Conservation (phyloP, 1,140 invertebrate genomes). For the Sitodiplosis mosellana region DNA sequence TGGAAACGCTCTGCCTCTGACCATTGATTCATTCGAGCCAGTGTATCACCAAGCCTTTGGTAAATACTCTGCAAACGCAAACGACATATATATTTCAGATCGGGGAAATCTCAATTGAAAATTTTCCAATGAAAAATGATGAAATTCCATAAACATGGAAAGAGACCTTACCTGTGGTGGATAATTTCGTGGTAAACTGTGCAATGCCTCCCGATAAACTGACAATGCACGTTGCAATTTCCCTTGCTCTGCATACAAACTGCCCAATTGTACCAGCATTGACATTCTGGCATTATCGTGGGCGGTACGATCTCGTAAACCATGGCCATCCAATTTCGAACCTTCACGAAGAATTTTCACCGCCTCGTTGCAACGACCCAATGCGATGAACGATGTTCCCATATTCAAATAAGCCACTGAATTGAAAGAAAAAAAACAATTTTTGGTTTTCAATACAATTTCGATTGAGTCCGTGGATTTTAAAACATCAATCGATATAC, state of each 20-base stretch:
- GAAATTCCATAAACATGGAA: no score
- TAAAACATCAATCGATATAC: slow-evolving; percentile 23
- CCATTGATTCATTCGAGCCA: slow-evolving; percentile 58
- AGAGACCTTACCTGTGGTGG: slow-evolving; percentile 54
- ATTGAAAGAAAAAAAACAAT: background rate
- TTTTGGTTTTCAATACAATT: background rate
- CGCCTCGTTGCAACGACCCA: slow-evolving; percentile 67
- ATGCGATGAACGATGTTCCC: slow-evolving; percentile 65
- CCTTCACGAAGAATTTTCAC: slow-evolving; percentile 64
- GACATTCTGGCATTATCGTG: slow-evolving; percentile 82
- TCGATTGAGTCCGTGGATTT: background rate
- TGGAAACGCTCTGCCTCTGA: slow-evolving; percentile 71
- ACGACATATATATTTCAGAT: no score
- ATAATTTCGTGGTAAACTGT: slow-evolving; percentile 61
- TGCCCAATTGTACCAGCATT: slow-evolving; percentile 76
- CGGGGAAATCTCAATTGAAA: no score
- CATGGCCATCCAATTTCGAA: slow-evolving; percentile 62
- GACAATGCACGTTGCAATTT: slow-evolving; percentile 67
- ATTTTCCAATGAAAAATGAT: no score
- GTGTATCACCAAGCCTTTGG: slow-evolving; percentile 48
- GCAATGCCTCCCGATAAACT: slow-evolving; percentile 73
- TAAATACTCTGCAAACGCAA: slow-evolving; percentile 12
- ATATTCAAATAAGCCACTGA: slow-evolving; percentile 90
- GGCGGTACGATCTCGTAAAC: slow-evolving; percentile 71
- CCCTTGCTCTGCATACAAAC: slow-evolving; percentile 73